phyloP scores from a whole-genome alignment of 2,113 vertebrate genomes.

The Hypomesus transpacificus region DNA sequence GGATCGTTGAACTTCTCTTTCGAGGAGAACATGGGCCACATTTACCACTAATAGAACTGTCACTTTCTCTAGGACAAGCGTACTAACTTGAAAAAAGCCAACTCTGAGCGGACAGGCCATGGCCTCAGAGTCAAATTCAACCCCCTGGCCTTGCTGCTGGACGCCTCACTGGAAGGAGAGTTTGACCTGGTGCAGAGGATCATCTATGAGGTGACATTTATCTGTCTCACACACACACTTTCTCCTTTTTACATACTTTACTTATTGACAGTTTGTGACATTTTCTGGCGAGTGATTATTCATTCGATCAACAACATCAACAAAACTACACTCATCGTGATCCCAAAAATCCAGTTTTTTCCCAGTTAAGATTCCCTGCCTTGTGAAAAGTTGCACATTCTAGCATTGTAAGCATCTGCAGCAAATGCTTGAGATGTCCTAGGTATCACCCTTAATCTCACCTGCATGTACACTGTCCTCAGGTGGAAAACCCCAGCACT shows the following conservation, averaged over 20 bases:
- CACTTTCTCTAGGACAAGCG: constrained; percentile 78
- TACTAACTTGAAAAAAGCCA: constrained; percentile 95
- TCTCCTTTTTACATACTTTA: background rate
- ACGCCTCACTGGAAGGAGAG: constrained; percentile 94
- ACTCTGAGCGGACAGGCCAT: constrained; percentile 90
- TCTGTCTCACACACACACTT: background rate
- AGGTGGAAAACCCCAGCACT: constrained; percentile 98
- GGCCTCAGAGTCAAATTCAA: constrained; percentile 95
- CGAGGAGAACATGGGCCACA: no score
- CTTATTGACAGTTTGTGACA: no score
- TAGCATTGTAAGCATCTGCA: no score
- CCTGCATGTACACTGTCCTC: constrained; percentile 3
- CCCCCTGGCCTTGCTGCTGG: constrained; percentile 90
- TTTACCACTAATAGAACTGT: no score
- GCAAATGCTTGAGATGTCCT: no score
- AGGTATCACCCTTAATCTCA: no score
- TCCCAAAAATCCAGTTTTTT: no score
- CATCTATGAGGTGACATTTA: constrained; percentile 86
- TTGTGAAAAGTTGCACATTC: no score
- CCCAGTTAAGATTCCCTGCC: no score
- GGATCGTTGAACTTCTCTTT: background rate
- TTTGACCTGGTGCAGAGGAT: constrained; percentile 96
- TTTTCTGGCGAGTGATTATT: no score
- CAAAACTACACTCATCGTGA: no score
- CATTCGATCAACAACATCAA: no score